A percentile compares a stretch with the other conserved stretches of the same genome.
These are phyloP conservation scores for Leuciscus waleckii DNA, from an alignment of 2,797 vertebrate genomes.

Conservation along the genomic window DNA sequence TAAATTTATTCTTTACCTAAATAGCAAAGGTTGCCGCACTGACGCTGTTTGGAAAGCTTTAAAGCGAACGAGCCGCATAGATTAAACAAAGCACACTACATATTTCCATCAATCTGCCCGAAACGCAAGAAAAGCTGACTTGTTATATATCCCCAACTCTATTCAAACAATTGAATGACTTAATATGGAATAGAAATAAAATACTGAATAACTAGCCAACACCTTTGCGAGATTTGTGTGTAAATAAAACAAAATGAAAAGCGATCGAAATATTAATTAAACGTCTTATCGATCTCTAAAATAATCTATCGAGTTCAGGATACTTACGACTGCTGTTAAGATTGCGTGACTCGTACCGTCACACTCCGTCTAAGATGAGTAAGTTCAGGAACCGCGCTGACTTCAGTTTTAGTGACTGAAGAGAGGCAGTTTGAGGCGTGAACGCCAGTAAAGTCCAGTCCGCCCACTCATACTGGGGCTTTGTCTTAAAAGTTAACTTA, in stretches of 20 bases:
- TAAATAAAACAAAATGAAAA: not conserved
- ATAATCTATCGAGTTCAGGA: not conserved
- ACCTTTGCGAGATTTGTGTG: not conserved
- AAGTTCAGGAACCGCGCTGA: not conserved
- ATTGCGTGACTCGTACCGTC: not conserved
- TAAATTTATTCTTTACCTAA: not conserved
- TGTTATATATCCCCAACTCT: not conserved
- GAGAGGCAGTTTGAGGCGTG: not conserved
- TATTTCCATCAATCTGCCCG: not conserved
- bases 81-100: not conserved
- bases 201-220: not conserved
- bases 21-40: too few relatives aligned
- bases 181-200: not conserved
- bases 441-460: not conserved
- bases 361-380: not conserved
- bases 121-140: not conserved
- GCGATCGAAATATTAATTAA: not conserved
- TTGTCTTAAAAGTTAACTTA: not conserved
- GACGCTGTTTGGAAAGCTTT: not conserved
- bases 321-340: slow-evolving; percentile 25
- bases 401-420: not conserved
- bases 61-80: not conserved
- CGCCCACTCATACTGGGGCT: not conserved
- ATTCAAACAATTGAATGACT: not conserved
- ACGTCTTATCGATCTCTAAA: not conserved